phyloP scores from a whole-genome alignment of 2,113 vertebrate genomes.

The Oreotrochilus melanogaster region DNA sequence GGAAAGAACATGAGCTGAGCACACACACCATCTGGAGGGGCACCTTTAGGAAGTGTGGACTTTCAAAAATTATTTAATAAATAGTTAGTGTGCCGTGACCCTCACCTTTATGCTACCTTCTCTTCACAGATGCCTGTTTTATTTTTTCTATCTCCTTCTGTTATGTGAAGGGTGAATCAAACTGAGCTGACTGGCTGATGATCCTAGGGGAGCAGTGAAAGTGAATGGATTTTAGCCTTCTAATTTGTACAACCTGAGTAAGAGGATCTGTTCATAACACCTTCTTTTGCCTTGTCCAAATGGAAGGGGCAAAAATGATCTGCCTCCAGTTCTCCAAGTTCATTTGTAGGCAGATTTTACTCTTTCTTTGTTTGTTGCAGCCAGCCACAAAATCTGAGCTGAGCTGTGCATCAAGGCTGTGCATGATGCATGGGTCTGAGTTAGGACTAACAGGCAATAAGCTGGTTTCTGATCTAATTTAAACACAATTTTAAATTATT shows the following conservation, averaged over 20 bases:
- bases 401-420: neutral
- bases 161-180: neutral
- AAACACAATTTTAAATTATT: neutral
- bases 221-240: neutral
- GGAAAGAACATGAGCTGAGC: neutral
- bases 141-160: neutral
- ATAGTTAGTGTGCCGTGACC: neutral
- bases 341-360: neutral
- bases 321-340: neutral
- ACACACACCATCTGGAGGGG: no score
- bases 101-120: neutral
- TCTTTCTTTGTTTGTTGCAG: neutral
- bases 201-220: neutral
- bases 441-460: neutral
- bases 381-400: neutral
- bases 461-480: neutral
- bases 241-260: neutral
- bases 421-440: neutral
- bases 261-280: neutral
- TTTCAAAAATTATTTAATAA: neutral
- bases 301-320: neutral
- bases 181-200: neutral
- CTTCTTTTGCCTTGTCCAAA: neutral
- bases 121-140: neutral
- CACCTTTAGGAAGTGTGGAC: neutral